Percentiles rank a stretch among this genome's conserved stretches.
phyloP scores from a whole-genome alignment of 2,797 vertebrate species.

The Alectoris magna region DNA sequence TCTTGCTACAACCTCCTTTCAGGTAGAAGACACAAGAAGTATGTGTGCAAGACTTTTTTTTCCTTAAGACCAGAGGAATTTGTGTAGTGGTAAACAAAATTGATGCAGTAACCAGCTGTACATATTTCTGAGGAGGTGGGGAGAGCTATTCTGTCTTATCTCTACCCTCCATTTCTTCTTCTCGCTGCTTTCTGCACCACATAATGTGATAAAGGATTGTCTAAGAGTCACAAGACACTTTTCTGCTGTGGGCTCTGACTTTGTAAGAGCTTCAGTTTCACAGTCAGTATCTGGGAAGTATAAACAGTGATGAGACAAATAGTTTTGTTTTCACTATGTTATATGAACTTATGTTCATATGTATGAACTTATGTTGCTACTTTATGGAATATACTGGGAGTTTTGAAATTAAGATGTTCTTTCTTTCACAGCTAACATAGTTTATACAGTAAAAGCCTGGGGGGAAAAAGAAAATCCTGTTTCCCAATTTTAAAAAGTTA shows the following conservation, averaged over 20 bases:
- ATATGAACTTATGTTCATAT: too few relatives aligned
- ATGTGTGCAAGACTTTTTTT: background rate
- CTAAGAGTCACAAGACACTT: background rate
- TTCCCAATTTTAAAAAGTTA: background rate
- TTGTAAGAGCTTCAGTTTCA: background rate
- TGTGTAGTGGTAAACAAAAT: background rate
- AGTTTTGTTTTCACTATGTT: slow-evolving; percentile 32
- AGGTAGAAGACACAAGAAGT: background rate
- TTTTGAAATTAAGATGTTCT: slow-evolving; percentile 11
- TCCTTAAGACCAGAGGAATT: background rate
- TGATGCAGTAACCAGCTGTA: background rate
- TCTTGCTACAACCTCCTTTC: too few relatives aligned
- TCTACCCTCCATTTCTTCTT: background rate
- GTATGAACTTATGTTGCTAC: background rate
- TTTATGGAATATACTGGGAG: background rate
- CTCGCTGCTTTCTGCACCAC: background rate
- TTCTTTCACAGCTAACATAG: background rate
- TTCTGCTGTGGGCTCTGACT: background rate
- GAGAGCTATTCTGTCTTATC: slow-evolving; percentile 11
- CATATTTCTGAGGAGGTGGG: background rate
- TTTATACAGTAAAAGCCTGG: background rate
- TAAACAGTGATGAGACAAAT: background rate
- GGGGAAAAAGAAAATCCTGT: background rate
- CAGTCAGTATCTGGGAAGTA: background rate
- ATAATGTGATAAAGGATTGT: slow-evolving; percentile 14